A percentile compares a stretch with the other conserved stretches of the same genome.
Conservation (phyloP, 37 sponge, comb jelly and placozoan species). For the Aphrocallistes beatrix region DNA sequence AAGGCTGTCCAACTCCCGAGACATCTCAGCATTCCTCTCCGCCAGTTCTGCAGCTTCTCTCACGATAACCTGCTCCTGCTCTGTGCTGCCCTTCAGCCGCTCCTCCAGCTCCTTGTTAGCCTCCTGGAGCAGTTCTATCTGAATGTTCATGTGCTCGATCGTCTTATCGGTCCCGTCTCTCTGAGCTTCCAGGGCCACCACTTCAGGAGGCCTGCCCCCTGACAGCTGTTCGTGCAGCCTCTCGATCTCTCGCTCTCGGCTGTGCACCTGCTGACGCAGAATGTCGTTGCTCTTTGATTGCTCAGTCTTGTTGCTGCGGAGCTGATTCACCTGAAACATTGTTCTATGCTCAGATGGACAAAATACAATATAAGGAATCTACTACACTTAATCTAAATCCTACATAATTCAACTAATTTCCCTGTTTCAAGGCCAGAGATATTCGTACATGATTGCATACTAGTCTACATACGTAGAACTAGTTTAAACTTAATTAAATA, state of each 20-base stretch:
- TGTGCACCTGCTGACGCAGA: slow-evolving; percentile 38
- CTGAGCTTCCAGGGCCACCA: slow-evolving; percentile 62
- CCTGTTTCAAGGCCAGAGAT: too few species aligned
- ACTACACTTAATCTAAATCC: too few species aligned
- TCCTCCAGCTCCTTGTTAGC: slow-evolving; percentile 70
- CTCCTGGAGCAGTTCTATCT: slow-evolving; percentile 87
- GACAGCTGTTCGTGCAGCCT: slow-evolving; percentile 59
- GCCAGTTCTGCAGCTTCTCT: slow-evolving; percentile 35
- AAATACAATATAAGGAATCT: too few species aligned
- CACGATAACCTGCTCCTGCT: slow-evolving; percentile 26
- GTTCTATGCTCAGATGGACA: too few species aligned
- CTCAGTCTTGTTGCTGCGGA: background rate
- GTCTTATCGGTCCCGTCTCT: slow-evolving; percentile 62
- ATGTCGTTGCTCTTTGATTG: background rate
- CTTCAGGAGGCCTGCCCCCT: slow-evolving; percentile 89
- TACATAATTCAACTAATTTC: too few species aligned
- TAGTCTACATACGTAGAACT: too few species aligned
- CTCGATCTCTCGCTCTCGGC: slow-evolving; percentile 84
- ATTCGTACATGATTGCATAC: too few species aligned
- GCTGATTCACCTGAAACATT: background rate
- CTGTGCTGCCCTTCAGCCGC: slow-evolving; percentile 33
- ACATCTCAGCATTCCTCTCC: slow-evolving; percentile 58
- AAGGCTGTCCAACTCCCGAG: slow-evolving; percentile 33
- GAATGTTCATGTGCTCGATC: slow-evolving; percentile 93
- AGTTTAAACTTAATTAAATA: too few species aligned